Evolutionary conservation across 2,888 invertebrate genomes (phyloP).

Genomic region (Tillus elongatus): DNA sequence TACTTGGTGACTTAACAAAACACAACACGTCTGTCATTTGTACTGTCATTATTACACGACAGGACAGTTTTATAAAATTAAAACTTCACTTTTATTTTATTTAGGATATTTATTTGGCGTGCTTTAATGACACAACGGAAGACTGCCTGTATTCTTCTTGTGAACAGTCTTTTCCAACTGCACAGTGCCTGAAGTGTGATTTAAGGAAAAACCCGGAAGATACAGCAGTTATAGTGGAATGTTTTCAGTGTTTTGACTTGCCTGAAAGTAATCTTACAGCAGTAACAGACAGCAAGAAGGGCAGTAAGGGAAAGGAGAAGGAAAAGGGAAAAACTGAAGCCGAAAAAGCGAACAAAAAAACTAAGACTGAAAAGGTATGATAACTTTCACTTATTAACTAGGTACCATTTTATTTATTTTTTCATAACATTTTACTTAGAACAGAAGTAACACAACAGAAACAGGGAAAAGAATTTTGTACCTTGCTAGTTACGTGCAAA

Average conservation of each 20-base stretch:
- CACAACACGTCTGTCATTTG: no score
- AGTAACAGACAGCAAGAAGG: no score
- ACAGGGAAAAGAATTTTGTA: no score
- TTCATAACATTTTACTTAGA: conserved; percentile 23
- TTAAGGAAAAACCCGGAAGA: conserved; percentile 31
- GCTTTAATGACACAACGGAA: conserved; percentile 11
- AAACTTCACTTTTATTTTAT: no score
- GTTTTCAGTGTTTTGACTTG: conserved; percentile 32
- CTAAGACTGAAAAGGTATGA: conserved; percentile 15
- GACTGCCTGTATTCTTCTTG: conserved; percentile 8
- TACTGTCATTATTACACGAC: no score
- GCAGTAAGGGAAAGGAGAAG: no score
- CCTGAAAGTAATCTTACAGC: conserved; percentile 15
- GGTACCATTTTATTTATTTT: conserved; percentile 6
- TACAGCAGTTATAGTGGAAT: conserved; percentile 31
- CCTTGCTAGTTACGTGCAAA: conserved; percentile 29
- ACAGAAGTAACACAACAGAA: conserved; percentile 24
- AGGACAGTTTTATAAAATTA: no score
- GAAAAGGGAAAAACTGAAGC: no score
- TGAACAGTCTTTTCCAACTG: conserved; percentile 17
- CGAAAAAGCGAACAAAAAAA: no score
- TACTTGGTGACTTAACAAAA: no score
- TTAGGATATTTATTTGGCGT: conserved; percentile 14
- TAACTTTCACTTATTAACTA: background rate
- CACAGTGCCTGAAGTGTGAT: conserved; percentile 34